Evolutionary conservation across 1,140 invertebrate genomes (phyloP).

Genomic region (Drosophila virilis): DNA sequence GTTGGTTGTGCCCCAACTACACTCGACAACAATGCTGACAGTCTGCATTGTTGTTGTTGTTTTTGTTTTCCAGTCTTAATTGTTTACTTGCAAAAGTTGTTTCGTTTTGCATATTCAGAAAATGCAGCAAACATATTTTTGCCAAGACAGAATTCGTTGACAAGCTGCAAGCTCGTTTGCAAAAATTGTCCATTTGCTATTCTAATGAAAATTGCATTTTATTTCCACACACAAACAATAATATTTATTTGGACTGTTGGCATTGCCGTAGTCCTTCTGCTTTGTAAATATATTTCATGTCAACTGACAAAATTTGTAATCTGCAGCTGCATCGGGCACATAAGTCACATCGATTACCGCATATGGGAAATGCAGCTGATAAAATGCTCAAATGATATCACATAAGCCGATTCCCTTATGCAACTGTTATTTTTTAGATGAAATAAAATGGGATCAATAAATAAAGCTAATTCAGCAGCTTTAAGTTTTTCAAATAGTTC

Average conservation of each 20-base stretch:
- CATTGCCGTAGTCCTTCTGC: constrained; percentile 20
- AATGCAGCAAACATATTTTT: constrained; percentile 44
- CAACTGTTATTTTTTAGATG: not conserved
- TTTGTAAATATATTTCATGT: constrained; percentile 53
- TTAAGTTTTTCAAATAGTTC: too few relatives aligned
- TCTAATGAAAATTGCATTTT: constrained; percentile 42
- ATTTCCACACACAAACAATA: constrained; percentile 32
- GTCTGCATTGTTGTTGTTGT: constrained; percentile 23
- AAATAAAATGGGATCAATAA: constrained; percentile 8
- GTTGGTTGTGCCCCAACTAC: not conserved
- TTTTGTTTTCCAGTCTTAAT: constrained; percentile 51
- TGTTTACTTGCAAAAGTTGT: constrained; percentile 61
- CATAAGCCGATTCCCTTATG: constrained; percentile 30
- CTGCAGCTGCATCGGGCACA: constrained; percentile 16
- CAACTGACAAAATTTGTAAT: constrained; percentile 28
- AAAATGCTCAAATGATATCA: constrained; percentile 15
- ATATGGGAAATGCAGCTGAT: constrained; percentile 21
- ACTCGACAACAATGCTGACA: constrained; percentile 18
- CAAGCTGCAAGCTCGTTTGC: constrained; percentile 25
- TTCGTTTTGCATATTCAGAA: constrained; percentile 66
- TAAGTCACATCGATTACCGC: constrained; percentile 34
- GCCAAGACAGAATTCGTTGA: constrained; percentile 26
- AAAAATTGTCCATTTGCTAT: constrained; percentile 29
- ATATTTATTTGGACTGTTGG: constrained; percentile 47
- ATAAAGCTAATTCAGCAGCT: constrained; percentile 4